Conservation (phyloP, 2,888 invertebrate genomes). For the Aphidoletes aphidimyza region DNA sequence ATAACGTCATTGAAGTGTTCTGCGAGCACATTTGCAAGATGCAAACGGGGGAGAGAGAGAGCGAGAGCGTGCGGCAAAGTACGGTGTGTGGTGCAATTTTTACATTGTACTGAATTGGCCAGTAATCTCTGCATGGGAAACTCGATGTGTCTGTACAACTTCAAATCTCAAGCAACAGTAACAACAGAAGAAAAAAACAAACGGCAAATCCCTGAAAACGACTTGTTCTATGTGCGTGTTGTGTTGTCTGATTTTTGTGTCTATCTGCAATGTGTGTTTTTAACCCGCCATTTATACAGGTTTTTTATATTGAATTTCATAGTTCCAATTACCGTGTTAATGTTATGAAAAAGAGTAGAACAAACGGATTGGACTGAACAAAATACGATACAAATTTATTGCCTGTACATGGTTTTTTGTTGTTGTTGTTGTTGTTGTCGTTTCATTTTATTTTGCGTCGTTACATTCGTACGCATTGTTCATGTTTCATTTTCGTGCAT, state of each 20-base stretch:
- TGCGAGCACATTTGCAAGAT: not conserved
- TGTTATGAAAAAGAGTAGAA: conserved; percentile 3
- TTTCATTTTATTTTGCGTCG: too few species aligned
- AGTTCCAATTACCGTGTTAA: not conserved
- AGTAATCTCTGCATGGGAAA: not conserved
- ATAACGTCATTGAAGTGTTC: not conserved
- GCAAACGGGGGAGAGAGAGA: not conserved
- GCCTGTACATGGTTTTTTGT: not conserved
- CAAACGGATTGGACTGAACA: not conserved
- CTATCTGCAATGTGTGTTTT: not conserved
- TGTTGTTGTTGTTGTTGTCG: not conserved
- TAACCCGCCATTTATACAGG: not conserved
- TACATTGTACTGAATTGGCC: not conserved
- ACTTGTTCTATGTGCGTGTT: conserved; percentile 51
- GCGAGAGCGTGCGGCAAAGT: not conserved
- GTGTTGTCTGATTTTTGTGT: conserved; percentile 30
- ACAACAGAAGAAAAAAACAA: not conserved
- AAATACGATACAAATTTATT: conserved; percentile 28
- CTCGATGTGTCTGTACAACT: too few species aligned
- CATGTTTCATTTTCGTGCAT: conserved; percentile 1
- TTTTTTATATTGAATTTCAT: conserved; percentile 41
- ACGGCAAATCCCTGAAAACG: conserved; percentile 29
- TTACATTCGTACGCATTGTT: not conserved
- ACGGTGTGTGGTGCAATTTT: not conserved
- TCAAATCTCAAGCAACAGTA: too few species aligned